phyloP scores from a whole-genome alignment of 2,888 invertebrate genomes.

The Drosophila pseudotalamancana region DNA sequence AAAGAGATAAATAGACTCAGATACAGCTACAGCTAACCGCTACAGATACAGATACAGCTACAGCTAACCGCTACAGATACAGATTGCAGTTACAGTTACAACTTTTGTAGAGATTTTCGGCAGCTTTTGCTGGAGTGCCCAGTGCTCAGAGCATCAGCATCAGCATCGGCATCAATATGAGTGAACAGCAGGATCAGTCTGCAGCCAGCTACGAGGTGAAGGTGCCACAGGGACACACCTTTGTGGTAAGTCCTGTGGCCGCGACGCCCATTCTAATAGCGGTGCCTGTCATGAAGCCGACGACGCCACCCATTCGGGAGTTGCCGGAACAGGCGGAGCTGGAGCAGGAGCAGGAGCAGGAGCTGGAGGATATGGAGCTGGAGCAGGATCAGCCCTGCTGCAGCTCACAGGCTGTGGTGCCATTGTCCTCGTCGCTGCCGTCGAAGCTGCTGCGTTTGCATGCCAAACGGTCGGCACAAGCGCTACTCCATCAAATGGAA shows the following conservation, averaged over 20 bases:
- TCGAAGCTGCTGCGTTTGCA: constrained; percentile 82
- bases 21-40: constrained; percentile 4
- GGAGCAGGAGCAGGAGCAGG: constrained; percentile 37
- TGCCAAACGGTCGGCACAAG: constrained; percentile 78
- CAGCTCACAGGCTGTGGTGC: constrained; percentile 79
- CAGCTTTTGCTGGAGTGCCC: constrained; percentile 68
- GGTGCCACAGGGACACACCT: constrained; percentile 73
- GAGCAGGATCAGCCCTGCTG: constrained; percentile 67
- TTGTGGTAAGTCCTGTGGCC: constrained; percentile 73
- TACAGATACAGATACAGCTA: background rate
- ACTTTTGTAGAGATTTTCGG: background rate
- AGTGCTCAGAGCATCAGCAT: constrained; percentile 69
- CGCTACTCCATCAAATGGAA: constrained; percentile 71
- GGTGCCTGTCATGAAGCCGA: constrained; percentile 63
- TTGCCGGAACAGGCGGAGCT: constrained; percentile 1
- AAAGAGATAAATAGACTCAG: constrained; percentile 1
- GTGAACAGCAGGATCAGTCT: constrained; percentile 35
- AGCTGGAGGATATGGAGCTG: background rate
- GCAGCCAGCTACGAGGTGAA: constrained; percentile 57
- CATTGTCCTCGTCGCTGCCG: constrained; percentile 82
- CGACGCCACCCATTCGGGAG: constrained; percentile 1
- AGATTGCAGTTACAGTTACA: background rate
- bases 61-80: background rate
- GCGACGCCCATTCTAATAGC: constrained; percentile 59
- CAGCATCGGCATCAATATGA: too few species aligned